phyloP scores from a whole-genome alignment of 2,113 vertebrate species.

The Dasyurus viverrinus region DNA sequence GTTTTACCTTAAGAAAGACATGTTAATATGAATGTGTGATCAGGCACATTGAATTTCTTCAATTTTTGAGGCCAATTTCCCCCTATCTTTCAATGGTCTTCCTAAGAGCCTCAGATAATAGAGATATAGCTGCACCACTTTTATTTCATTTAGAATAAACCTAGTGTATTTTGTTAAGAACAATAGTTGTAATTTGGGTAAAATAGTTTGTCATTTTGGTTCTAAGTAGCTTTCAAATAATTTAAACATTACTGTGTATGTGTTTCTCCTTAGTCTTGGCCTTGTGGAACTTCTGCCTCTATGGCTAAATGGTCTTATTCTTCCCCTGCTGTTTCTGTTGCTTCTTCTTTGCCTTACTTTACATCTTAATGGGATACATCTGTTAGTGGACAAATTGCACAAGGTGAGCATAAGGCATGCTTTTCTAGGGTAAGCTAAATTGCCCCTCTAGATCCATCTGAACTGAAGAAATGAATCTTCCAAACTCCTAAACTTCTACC shows the following conservation, averaged over 20 bases:
- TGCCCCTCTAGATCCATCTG: slow-evolving; percentile 79
- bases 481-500: slow-evolving; percentile 79
- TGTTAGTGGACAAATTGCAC: slow-evolving; percentile 83
- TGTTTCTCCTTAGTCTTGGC: slow-evolving; percentile 42
- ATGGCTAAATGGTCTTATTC: slow-evolving; percentile 75
- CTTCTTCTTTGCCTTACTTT: slow-evolving; percentile 75
- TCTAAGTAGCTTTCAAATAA: slow-evolving; percentile 42
- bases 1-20: not conserved
- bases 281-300: slow-evolving; percentile 55
- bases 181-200: slow-evolving; percentile 58
- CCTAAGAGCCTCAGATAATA: not conserved
- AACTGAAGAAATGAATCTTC: slow-evolving; percentile 80
- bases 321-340: slow-evolving; percentile 75
- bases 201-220: slow-evolving; percentile 41
- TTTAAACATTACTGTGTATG: not conserved
- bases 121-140: slow-evolving; percentile 33
- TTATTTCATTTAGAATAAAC: slow-evolving; percentile 60
- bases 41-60: not conserved
- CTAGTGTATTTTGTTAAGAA: slow-evolving; percentile 38
- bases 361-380: slow-evolving; percentile 81
- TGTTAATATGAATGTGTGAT: not conserved
- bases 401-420: slow-evolving; percentile 80
- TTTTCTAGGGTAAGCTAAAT: slow-evolving; percentile 83
- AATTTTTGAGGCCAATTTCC: not conserved
- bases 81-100: not conserved